Conservation (phyloP, 2,888 invertebrate species). For the Epinotia demarniana region DNA sequence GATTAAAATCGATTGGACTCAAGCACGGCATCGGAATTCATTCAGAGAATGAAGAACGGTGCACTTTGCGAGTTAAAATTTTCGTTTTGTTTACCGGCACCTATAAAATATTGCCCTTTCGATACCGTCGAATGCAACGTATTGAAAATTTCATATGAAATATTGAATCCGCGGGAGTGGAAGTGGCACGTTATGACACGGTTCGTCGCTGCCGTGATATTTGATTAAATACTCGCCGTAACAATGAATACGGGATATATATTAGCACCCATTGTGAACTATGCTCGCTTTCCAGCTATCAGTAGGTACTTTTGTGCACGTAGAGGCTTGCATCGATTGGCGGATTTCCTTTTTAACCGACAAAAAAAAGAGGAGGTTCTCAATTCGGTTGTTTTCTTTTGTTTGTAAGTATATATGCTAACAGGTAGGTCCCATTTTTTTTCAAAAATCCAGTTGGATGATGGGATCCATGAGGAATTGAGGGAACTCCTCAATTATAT, state of each 20-base stretch:
- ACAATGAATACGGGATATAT: slow-evolving; percentile 44
- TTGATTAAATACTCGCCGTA: slow-evolving; percentile 45
- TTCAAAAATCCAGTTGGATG: too few relatives aligned
- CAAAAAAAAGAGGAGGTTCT: too few relatives aligned
- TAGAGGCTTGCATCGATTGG: neutral
- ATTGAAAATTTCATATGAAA: slow-evolving; percentile 74
- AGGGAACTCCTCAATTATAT: too few relatives aligned
- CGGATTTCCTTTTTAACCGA: neutral
- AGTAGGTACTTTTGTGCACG: neutral
- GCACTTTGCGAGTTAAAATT: slow-evolving; percentile 37
- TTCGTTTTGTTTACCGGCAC: slow-evolving; percentile 54
- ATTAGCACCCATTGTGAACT: slow-evolving; percentile 17
- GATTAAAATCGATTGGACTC: slow-evolving; percentile 26
- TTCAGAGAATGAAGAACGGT: slow-evolving; percentile 33
- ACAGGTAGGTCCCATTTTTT: too few relatives aligned
- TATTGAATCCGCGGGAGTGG: slow-evolving; percentile 63
- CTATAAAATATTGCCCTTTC: slow-evolving; percentile 60
- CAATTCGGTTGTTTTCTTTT: too few relatives aligned
- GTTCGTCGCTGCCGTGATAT: slow-evolving; percentile 48
- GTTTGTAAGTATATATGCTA: too few relatives aligned
- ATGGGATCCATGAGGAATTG: too few relatives aligned
- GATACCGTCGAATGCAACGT: slow-evolving; percentile 63
- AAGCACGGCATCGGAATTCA: slow-evolving; percentile 20
- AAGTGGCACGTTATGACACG: slow-evolving; percentile 47
- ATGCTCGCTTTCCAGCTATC: neutral